A percentile compares a stretch with the other conserved stretches of the same genome.
Evolutionary conservation across 2,888 invertebrate genomes (phyloP).

Genomic region (Opisthograptis luteolata): DNA sequence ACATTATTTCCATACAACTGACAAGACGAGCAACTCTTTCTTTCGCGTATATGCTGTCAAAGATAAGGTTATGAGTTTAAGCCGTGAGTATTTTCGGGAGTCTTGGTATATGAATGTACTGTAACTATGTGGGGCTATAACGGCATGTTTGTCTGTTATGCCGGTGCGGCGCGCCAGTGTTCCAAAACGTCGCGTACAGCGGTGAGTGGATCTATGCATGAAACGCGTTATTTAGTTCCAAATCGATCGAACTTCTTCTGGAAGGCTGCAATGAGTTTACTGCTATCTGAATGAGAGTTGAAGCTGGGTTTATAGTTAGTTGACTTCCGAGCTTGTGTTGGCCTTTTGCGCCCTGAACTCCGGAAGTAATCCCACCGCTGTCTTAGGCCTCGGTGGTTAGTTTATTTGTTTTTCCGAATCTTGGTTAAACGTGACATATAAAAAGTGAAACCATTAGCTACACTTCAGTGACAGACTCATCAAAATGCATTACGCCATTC

Average conservation of each 20-base stretch:
- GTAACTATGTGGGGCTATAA: constrained; percentile 59
- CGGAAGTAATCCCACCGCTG: too few species aligned
- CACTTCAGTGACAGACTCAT: too few species aligned
- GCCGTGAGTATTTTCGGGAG: constrained; percentile 7
- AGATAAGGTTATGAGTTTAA: constrained; percentile 4
- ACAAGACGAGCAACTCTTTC: too few species aligned
- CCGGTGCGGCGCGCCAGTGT: constrained; percentile 89
- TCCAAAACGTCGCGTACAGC: constrained; percentile 98
- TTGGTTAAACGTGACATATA: too few species aligned
- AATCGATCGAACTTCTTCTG: constrained; percentile 7
- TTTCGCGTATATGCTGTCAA: too few species aligned
- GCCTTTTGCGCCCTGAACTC: too few species aligned
- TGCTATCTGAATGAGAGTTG: constrained; percentile 1
- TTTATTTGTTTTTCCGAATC: too few species aligned
- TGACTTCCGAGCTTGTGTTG: background rate
- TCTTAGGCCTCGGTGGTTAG: too few species aligned
- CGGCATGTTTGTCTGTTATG: constrained; percentile 83
- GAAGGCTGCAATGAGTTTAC: constrained; percentile 11
- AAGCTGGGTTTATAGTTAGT: background rate
- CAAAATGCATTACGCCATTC: too few species aligned
- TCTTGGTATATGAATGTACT: constrained; percentile 25
- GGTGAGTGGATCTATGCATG: constrained; percentile 91
- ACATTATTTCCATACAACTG: too few species aligned
- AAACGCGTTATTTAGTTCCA: constrained; percentile 56
- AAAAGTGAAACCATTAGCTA: too few species aligned